Conservation (phyloP, 2,888 invertebrate species). For the Folsomia candida region DNA sequence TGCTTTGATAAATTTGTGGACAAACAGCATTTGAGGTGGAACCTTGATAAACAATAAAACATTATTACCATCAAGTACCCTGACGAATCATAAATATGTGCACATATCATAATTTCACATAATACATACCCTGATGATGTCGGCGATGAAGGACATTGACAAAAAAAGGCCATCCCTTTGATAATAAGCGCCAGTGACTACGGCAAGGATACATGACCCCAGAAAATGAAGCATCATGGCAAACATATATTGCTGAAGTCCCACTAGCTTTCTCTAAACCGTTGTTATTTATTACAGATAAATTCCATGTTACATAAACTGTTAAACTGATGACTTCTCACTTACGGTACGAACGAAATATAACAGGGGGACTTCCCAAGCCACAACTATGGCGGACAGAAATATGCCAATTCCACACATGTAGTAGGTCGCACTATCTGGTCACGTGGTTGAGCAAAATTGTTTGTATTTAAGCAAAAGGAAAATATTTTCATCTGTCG, state of each 20-base stretch:
- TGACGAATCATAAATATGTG: no score
- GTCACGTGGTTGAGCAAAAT: no score
- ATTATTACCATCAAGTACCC: no score
- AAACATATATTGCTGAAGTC: slow-evolving; percentile 34
- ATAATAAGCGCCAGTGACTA: slow-evolving; percentile 20
- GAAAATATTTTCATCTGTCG: no score
- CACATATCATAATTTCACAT: no score
- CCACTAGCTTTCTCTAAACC: slow-evolving; percentile 7
- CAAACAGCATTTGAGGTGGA: slow-evolving; percentile 31
- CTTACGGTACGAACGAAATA: not conserved
- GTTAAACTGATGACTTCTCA: not conserved
- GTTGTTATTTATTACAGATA: not conserved
- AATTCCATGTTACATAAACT: not conserved
- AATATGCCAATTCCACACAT: slow-evolving; percentile 3
- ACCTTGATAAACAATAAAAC: no score
- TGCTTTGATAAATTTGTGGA: slow-evolving; percentile 27
- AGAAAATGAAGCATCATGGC: slow-evolving; percentile 21
- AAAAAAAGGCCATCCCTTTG: slow-evolving; percentile 16
- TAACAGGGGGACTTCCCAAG: not conserved
- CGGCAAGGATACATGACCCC: slow-evolving; percentile 6
- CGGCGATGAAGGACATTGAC: slow-evolving; percentile 23
- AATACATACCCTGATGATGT: no score
- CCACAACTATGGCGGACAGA: not conserved
- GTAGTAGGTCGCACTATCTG: not conserved
- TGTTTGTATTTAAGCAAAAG: no score